phyloP scores from a whole-genome alignment of 2,888 invertebrate genomes.

The Cecidostiba fungosa region DNA sequence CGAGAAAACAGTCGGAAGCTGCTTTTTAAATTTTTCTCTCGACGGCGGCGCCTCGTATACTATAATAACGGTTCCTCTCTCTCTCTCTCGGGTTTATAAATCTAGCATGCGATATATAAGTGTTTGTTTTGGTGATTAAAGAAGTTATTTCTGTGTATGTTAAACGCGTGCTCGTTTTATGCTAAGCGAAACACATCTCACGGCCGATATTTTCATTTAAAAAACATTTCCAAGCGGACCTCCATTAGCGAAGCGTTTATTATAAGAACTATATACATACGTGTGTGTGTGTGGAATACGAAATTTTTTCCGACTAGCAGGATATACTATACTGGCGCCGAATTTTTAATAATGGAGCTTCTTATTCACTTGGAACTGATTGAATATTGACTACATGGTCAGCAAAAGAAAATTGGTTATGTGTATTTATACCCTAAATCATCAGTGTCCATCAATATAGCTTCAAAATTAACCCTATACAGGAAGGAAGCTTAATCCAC shows the following conservation, averaged over 20 bases:
- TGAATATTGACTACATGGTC: background rate
- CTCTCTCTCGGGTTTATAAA: background rate
- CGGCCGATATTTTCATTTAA: background rate
- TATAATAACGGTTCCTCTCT: conserved; percentile 8
- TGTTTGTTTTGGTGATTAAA: conserved; percentile 40
- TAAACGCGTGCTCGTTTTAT: background rate
- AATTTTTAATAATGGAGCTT: background rate
- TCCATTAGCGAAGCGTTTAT: conserved; percentile 29
- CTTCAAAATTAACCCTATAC: background rate
- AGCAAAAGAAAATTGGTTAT: background rate
- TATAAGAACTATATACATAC: background rate
- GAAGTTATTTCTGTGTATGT: conserved; percentile 13
- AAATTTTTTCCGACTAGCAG: background rate
- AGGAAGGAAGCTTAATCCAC: too few relatives aligned
- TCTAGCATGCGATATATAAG: background rate
- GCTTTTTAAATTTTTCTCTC: background rate
- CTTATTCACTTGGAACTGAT: background rate
- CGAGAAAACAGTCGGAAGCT: background rate
- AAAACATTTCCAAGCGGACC: conserved; percentile 7
- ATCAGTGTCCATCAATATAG: too few relatives aligned
- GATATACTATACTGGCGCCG: conserved; percentile 3
- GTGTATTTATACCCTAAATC: background rate
- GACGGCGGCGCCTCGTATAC: background rate
- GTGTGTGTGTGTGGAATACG: background rate
- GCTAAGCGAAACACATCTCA: background rate